Conservation (phyloP, 1,140 invertebrate species). For the Vanessa atalanta region DNA sequence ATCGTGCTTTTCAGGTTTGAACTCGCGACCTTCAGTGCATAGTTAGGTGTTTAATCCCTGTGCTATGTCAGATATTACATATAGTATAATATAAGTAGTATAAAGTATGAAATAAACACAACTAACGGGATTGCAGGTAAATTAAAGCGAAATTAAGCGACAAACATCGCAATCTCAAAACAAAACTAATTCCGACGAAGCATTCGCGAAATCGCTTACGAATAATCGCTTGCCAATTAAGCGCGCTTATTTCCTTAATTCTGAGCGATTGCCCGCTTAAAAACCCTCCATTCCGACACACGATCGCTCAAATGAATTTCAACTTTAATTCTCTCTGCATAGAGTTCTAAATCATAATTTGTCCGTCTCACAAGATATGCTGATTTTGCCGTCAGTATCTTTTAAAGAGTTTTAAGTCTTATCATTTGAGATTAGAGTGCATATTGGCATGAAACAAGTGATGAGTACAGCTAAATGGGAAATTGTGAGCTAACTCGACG, state of each 20-base stretch:
- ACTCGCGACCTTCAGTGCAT: too few relatives aligned
- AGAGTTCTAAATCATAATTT: conserved; percentile 31
- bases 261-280: conserved; percentile 66
- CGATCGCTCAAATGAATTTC: conserved; percentile 31
- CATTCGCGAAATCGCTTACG: conserved; percentile 57
- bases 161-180: conserved; percentile 44
- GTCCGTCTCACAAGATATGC: conserved; percentile 28
- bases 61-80: too few relatives aligned
- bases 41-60: too few relatives aligned
- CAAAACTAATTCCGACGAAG: conserved; percentile 46
- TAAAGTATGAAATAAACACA: not conserved
- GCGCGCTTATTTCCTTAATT: conserved; percentile 77
- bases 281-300: conserved; percentile 51
- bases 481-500: conserved; percentile 76
- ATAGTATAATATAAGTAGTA: not conserved
- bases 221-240: conserved; percentile 75
- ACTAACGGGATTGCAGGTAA: conserved; percentile 10
- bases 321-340: conserved; percentile 28
- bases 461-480: conserved; percentile 71
- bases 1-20: too few relatives aligned
- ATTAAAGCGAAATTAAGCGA: conserved; percentile 38
- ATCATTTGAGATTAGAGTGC: conserved; percentile 39
- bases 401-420: conserved; percentile 43
- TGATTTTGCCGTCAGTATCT: conserved; percentile 45
- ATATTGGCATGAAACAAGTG: conserved; percentile 41